Percentiles rank a stretch among this genome's conserved stretches.
Evolutionary conservation across 2,888 invertebrate species (phyloP).

Genomic region (Lithophane ornitopus): DNA sequence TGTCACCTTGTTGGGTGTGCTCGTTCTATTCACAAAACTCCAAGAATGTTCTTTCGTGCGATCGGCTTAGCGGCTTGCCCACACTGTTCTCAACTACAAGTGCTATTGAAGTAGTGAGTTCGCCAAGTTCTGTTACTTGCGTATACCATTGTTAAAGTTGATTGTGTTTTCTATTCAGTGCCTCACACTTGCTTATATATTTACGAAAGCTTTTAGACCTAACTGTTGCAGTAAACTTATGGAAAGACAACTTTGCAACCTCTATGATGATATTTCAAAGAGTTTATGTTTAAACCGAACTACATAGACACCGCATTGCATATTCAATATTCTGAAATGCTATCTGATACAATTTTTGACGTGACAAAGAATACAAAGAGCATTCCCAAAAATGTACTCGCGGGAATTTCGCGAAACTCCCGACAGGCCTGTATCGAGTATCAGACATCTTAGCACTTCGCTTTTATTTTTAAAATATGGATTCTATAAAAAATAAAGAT

Average conservation of each 20-base stretch:
- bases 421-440: constrained; percentile 76
- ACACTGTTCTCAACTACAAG: constrained; percentile 81
- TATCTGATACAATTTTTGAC: constrained; percentile 77
- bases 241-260: constrained; percentile 24
- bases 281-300: constrained; percentile 11
- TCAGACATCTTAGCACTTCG: constrained; percentile 77
- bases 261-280: constrained; percentile 25
- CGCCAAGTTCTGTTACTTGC: constrained; percentile 78
- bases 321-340: constrained; percentile 73
- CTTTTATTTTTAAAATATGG: constrained; percentile 74
- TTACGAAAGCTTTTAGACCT: constrained; percentile 54
- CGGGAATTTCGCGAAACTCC: constrained; percentile 75
- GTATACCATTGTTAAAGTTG: constrained; percentile 80
- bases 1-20: constrained; percentile 82
- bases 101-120: constrained; percentile 83
- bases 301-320: constrained; percentile 39
- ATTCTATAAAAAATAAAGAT: constrained; percentile 66
- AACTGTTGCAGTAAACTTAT: constrained; percentile 40
- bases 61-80: constrained; percentile 88
- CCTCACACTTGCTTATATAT: constrained; percentile 46
- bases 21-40: constrained; percentile 84
- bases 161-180: constrained; percentile 75
- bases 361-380: constrained; percentile 77
- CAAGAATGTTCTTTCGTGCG: constrained; percentile 82
- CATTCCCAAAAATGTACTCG: constrained; percentile 76